Evolutionary conservation across 37 sponge, comb jelly and placozoan species (phyloP), one percentile per base, ranked within the genome.

Genomic region (Ephydatia muelleri): DNA sequence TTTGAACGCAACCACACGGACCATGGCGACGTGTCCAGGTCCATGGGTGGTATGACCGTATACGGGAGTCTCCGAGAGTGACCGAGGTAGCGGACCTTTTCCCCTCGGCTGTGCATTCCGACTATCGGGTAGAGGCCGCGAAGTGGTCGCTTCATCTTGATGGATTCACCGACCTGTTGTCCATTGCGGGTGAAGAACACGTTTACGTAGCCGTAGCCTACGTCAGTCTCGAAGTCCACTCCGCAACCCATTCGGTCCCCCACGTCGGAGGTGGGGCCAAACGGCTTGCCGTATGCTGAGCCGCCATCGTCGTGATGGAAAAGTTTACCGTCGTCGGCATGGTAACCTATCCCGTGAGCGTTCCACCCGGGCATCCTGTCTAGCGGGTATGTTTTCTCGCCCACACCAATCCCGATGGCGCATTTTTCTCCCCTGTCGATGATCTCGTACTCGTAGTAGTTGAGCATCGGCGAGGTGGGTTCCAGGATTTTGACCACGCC

Each of bases 181-280:
- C 94, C 92, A 43, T 96, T 96, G 77, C 91, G 91, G 13, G 94
- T 94, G 83, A 96, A 96, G 79, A 92, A 96, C 5, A 96, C 86
- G 11, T 84, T 75, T 48, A 84, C 89, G 47, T 80, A 89, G n/a
- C 83, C 91, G 25, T 40, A 48, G 3, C 85, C 90, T 23, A 31
- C 65, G 38, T 89, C 93, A 14, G 67, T 25, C 36, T 80, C 83
- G 66, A 84, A 92, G 49, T 89, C 87, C 2, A 90, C 78, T 2
- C 92, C 95, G 72, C 89, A 88, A 5, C 94, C 94, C 91, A 94
- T 90, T 30, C 79, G 57, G 79, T 94, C 95, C 21, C 95, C 95
- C 36, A 78, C 76, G 2, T 83, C 83, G 31, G 89, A 94, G 2
- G 74, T 73, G 11, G 92, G 87, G 57, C 92, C 95, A 76, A 91